phyloP scores from a whole-genome alignment of 2,888 invertebrate genomes.

The Polyommatus iphigenia region DNA sequence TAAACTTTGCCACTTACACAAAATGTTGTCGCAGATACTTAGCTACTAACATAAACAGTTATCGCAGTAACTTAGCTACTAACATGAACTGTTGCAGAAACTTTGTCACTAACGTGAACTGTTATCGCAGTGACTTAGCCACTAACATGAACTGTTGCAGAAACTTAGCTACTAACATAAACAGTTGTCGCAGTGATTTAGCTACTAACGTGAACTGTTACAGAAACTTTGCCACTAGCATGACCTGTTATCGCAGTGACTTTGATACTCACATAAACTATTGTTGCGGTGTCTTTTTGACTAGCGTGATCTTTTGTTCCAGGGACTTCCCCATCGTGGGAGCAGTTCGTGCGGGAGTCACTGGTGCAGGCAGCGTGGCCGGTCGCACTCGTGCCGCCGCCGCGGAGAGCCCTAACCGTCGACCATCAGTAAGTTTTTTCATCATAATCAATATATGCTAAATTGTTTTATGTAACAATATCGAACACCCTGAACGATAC shows the following conservation, averaged over 20 bases:
- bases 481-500: not conserved
- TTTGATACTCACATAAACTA: not conserved
- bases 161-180: not conserved
- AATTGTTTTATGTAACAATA: no score
- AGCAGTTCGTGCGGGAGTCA: slow-evolving; percentile 80
- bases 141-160: not conserved
- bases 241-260: not conserved
- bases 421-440: slow-evolving; percentile 66
- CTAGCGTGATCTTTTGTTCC: slow-evolving; percentile 29
- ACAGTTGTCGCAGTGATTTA: no score
- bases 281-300: not conserved
- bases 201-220: no score
- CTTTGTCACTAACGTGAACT: no score
- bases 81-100: not conserved
- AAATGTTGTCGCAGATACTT: no score
- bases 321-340: slow-evolving; percentile 79
- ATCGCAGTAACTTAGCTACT: not conserved
- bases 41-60: no score
- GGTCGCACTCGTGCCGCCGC: slow-evolving; percentile 76
- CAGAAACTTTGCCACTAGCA: not conserved
- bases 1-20: no score
- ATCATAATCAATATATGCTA: not conserved
- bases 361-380: slow-evolving; percentile 83
- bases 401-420: slow-evolving; percentile 70
- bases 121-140: not conserved